Conservation (phyloP, 2,797 vertebrate species). For the Neosalanx taihuensis region DNA sequence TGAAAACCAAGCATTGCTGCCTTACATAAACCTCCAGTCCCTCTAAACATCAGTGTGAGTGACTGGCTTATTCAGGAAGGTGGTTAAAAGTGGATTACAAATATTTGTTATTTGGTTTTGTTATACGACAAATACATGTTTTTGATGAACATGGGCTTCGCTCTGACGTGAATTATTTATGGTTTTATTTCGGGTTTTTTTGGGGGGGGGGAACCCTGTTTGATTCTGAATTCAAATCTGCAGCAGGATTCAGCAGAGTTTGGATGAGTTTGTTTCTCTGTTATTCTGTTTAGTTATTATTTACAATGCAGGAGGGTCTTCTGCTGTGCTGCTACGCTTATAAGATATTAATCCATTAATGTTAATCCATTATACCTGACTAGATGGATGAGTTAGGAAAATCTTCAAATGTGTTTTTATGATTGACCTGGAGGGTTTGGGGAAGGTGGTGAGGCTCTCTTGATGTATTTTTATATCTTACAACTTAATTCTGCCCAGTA, state of each 20-base stretch:
- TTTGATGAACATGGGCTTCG: constrained; percentile 14
- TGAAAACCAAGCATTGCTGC: constrained; percentile 14
- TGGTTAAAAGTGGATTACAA: constrained; percentile 7
- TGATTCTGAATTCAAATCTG: constrained; percentile 47
- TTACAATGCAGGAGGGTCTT: constrained; percentile 40
- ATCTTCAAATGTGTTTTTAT: constrained; percentile 41
- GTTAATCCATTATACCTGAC: constrained; percentile 54
- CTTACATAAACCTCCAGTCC: constrained; percentile 6
- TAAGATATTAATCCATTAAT: constrained; percentile 39
- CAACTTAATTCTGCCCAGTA: constrained; percentile 35
- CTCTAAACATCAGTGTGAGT: constrained; percentile 7
- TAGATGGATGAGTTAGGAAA: constrained; percentile 38
- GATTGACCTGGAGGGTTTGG: constrained; percentile 33
- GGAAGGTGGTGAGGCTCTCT: background rate
- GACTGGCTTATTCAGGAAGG: background rate
- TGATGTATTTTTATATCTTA: constrained; percentile 24
- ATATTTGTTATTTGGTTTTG: background rate
- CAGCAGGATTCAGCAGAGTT: constrained; percentile 28
- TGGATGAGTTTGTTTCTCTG: constrained; percentile 56
- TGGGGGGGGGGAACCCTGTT: constrained; percentile 25
- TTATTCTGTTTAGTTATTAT: constrained; percentile 45
- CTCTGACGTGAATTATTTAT: background rate
- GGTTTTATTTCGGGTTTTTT: background rate
- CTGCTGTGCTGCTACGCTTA: background rate
- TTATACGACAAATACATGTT: constrained; percentile 2